Evolutionary conservation across 2,797 vertebrate genomes (phyloP).

Genomic region (Danio aesculapii): DNA sequence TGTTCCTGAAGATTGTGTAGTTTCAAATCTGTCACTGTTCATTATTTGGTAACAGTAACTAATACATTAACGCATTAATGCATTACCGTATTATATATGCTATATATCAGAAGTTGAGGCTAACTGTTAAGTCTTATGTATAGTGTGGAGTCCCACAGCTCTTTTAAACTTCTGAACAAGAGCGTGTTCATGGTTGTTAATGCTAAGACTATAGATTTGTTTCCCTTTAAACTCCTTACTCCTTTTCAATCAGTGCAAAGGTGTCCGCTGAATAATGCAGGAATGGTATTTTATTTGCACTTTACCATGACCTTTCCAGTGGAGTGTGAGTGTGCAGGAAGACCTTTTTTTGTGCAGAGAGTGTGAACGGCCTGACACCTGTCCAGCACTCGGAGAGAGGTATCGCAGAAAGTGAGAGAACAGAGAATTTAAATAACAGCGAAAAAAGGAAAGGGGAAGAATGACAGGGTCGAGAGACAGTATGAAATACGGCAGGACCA

Average conservation of each 20-base stretch:
- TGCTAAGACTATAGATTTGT: conserved; percentile 64
- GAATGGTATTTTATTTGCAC: conserved; percentile 72
- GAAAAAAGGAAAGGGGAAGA: not conserved
- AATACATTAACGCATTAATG: no score
- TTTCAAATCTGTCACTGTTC: no score
- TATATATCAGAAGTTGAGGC: not conserved
- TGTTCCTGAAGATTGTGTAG: no score
- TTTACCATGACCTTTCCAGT: conserved; percentile 55
- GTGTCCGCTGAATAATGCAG: conserved; percentile 79
- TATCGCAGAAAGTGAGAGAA: conserved; percentile 25
- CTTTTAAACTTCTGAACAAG: conserved; percentile 19
- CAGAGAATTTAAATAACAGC: conserved; percentile 25
- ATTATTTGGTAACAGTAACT: no score
- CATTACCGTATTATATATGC: no score
- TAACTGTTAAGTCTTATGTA: not conserved
- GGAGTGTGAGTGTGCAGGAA: conserved; percentile 38
- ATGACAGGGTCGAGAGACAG: conserved; percentile 17
- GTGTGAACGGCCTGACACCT: conserved; percentile 39
- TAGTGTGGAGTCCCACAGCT: not conserved
- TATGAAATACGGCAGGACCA: conserved; percentile 15
- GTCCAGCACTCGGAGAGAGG: conserved; percentile 31
- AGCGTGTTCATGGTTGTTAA: conserved; percentile 61
- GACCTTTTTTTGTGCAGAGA: conserved; percentile 28
- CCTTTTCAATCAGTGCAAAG: conserved; percentile 71
- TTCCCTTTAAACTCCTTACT: conserved; percentile 47